phyloP scores from a whole-genome alignment of 2,888 invertebrate genomes.

The Helleia helle region DNA sequence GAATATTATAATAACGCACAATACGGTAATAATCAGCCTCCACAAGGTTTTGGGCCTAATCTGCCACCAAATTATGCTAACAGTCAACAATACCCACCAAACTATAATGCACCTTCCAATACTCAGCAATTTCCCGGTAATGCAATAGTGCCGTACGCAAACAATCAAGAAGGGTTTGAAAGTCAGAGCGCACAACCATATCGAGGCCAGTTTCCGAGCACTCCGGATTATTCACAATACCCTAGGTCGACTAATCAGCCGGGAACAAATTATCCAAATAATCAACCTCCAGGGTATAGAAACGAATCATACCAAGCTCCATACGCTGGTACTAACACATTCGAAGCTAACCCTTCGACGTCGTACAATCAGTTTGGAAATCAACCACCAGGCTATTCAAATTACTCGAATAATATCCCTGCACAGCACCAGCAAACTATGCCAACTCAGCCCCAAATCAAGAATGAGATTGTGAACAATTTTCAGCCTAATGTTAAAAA shows the following conservation, averaged over 20 bases:
- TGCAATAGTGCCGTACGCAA: slow-evolving; percentile 42
- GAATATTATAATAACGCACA: slow-evolving; percentile 59
- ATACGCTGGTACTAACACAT: slow-evolving; percentile 35
- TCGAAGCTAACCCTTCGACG: slow-evolving; percentile 33
- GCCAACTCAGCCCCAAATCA: slow-evolving; percentile 26
- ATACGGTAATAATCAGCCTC: slow-evolving; percentile 42
- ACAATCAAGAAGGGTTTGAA: slow-evolving; percentile 43
- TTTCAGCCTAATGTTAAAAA: slow-evolving; percentile 38
- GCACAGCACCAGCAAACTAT: slow-evolving; percentile 29
- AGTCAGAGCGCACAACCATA: slow-evolving; percentile 47
- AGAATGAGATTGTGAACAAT: slow-evolving; percentile 31
- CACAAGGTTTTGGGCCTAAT: slow-evolving; percentile 42
- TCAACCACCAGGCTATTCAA: slow-evolving; percentile 39
- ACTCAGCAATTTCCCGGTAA: slow-evolving; percentile 43
- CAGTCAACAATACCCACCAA: slow-evolving; percentile 45
- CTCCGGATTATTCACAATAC: slow-evolving; percentile 45
- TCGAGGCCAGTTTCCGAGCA: slow-evolving; percentile 32
- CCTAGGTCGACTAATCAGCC: slow-evolving; percentile 10
- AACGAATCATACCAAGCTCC: slow-evolving; percentile 44
- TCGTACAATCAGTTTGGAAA: slow-evolving; percentile 50
- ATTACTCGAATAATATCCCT: slow-evolving; percentile 40
- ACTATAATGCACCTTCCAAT: slow-evolving; percentile 38
- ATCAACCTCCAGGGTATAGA: slow-evolving; percentile 32
- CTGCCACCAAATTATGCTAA: slow-evolving; percentile 40
- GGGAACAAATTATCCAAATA: slow-evolving; percentile 27